Evolutionary conservation across 2,888 invertebrate genomes (phyloP).

Genomic region (Hypomecis punctinalis): DNA sequence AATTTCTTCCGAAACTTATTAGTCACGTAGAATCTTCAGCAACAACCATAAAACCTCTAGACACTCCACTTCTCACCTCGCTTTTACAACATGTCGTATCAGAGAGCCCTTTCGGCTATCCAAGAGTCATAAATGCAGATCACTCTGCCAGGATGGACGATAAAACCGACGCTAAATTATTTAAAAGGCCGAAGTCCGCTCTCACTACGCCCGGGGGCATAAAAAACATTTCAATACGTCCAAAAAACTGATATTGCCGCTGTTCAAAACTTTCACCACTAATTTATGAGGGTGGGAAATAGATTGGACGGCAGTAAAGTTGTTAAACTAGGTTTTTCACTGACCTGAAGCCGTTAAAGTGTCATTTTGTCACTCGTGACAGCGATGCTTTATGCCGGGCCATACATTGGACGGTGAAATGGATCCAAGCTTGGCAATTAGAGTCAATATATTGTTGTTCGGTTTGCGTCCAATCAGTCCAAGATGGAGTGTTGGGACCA

Average conservation of each 20-base stretch:
- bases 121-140: slow-evolving; percentile 42
- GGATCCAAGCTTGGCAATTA: no score
- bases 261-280: slow-evolving; percentile 2
- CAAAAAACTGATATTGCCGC: slow-evolving; percentile 17
- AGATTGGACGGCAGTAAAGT: slow-evolving; percentile 6
- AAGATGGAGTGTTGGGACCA: no score
- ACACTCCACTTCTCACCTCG: slow-evolving; percentile 12
- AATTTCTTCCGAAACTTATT: neutral
- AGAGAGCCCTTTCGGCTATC: slow-evolving; percentile 16
- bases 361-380: neutral
- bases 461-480: no score
- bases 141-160: slow-evolving; percentile 38
- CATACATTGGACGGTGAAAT: no score
- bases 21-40: slow-evolving; percentile 11
- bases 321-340: slow-evolving; percentile 5
- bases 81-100: slow-evolving; percentile 25
- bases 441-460: no score
- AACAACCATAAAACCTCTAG: slow-evolving; percentile 6
- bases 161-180: slow-evolving; percentile 55
- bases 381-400: neutral
- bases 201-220: slow-evolving; percentile 1
- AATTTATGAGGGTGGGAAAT: slow-evolving; percentile 15
- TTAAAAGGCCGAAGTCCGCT: slow-evolving; percentile 48
- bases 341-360: neutral
- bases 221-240: slow-evolving; percentile 20